These are phyloP conservation scores for Cettia cetti DNA, from an alignment of 2,113 vertebrate species.

Conservation along the genomic window DNA sequence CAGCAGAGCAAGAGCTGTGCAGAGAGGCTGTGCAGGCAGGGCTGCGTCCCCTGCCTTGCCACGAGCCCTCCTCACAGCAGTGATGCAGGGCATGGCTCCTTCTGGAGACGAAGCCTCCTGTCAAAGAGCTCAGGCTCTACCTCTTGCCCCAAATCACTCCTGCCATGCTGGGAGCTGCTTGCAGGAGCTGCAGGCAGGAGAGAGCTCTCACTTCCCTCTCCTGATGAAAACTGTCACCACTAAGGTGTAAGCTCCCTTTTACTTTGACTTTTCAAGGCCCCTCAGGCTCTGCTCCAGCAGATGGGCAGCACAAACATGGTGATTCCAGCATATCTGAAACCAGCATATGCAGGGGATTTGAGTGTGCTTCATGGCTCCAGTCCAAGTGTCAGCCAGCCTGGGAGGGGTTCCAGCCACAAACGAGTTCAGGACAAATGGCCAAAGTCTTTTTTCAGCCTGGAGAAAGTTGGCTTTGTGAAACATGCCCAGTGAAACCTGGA, in stretches of 20 bases:
- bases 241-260: not conserved
- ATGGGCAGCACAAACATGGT: not conserved
- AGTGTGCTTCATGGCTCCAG: not conserved
- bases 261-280: not conserved
- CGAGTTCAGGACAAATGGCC: not conserved
- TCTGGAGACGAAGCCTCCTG: not conserved
- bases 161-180: not conserved
- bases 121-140: not conserved
- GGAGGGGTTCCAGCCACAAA: not conserved
- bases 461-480: slow-evolving; percentile 26
- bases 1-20: not conserved
- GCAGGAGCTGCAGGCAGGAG: not conserved
- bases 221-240: not conserved
- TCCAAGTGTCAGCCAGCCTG: not conserved
- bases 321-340: not conserved
- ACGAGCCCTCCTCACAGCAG: accelerated
- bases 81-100: not conserved
- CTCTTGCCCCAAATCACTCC: not conserved
- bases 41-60: not conserved
- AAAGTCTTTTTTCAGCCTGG: slow-evolving; percentile 9
- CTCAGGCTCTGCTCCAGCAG: not conserved
- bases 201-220: not conserved
- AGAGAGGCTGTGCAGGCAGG: not conserved
- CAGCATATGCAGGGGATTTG: not conserved
- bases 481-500: not conserved